Conservation (phyloP, 2,888 invertebrate genomes). For the Formica aserva region DNA sequence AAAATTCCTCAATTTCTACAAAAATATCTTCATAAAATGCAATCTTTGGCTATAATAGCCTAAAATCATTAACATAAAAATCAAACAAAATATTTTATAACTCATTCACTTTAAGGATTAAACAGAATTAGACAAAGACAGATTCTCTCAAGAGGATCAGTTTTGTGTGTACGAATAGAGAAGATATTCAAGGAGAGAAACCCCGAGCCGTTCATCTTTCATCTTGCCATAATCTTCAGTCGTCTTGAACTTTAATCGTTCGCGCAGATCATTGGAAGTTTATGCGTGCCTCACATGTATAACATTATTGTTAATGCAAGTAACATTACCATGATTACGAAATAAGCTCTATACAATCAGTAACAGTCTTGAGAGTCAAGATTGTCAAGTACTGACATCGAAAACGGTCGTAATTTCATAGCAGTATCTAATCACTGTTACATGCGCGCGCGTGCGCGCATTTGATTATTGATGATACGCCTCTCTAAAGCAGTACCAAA, state of each 20-base stretch:
- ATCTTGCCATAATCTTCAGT: background rate
- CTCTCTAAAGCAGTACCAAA: slow-evolving; percentile 60
- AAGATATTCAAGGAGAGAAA: background rate
- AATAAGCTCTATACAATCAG: slow-evolving; percentile 17
- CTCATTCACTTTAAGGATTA: background rate
- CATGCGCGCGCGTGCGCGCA: slow-evolving; percentile 6
- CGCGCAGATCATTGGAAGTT: slow-evolving; percentile 31
- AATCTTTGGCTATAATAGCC: slow-evolving; percentile 1
- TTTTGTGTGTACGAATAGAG: background rate
- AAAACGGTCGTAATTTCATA: slow-evolving; percentile 59
- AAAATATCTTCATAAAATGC: slow-evolving; percentile 7
- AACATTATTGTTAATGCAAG: slow-evolving; percentile 28
- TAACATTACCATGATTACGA: slow-evolving; percentile 9
- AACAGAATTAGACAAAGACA: slow-evolving; percentile 4
- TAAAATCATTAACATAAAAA: slow-evolving; percentile 19
- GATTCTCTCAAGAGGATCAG: background rate
- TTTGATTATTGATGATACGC: slow-evolving; percentile 65
- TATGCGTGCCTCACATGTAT: slow-evolving; percentile 38
- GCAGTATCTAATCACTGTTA: slow-evolving; percentile 64
- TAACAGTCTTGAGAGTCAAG: background rate
- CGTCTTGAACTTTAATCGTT: slow-evolving; percentile 10
- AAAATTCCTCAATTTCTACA: background rate
- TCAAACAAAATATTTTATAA: slow-evolving; percentile 39
- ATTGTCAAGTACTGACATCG: slow-evolving; percentile 22
- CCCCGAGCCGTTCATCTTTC: background rate